Base-by-base conservation (phyloP, 2,888 invertebrate species). In the Tillus elongatus region DNA sequence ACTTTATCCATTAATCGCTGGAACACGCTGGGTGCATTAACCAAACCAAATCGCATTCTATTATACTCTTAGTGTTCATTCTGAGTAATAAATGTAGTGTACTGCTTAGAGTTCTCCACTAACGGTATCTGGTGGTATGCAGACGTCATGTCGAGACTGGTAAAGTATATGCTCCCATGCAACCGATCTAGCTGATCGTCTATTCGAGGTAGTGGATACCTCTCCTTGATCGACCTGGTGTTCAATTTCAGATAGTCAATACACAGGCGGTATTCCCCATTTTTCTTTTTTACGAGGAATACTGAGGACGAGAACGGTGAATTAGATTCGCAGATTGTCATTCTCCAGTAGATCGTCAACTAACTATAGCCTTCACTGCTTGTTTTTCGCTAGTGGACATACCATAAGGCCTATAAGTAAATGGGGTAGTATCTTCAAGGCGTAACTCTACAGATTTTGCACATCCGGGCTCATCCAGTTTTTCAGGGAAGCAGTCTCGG, bases 261-360 rank as follows among this genome's bases (percentile, higher is more conserved):
- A n/a, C n/a, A n/a, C n/a, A n/a, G n/a, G n/a, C n/a, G n/a, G n/a
- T n/a, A n/a, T n/a, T n/a, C n/a, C n/a, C n/a, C n/a, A n/a, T n/a
- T n/a, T n/a, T n/a, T n/a, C n/a, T n/a, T n/a, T n/a, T n/a, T n/a
- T n/a, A n/a, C n/a, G n/a, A n/a, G n/a, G n/a, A n/a, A n/a, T n/a
- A n/a, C n/a, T n/a, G n/a, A n/a, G n/a, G n/a, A n/a, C 15, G 46
- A 42, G 40, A 49, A 53, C 10, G 46, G 46, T 2, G 52, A 53
- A 54, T 48, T 53, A 35, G 46, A 45, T 32, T 36, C 35, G 27
- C 41, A 24, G 13, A 50, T 49, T 45, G 12, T 36, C 34, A 26
- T 39, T 37, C 4, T 34, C 28, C 19, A 47, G 29, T 4, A 47
- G 31, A 33, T 49, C 39, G 19, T 39, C 32, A n/a, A n/a, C n/a